Base-by-base conservation (phyloP, 1,140 invertebrate species). In the Nasonia longicornis region DNA sequence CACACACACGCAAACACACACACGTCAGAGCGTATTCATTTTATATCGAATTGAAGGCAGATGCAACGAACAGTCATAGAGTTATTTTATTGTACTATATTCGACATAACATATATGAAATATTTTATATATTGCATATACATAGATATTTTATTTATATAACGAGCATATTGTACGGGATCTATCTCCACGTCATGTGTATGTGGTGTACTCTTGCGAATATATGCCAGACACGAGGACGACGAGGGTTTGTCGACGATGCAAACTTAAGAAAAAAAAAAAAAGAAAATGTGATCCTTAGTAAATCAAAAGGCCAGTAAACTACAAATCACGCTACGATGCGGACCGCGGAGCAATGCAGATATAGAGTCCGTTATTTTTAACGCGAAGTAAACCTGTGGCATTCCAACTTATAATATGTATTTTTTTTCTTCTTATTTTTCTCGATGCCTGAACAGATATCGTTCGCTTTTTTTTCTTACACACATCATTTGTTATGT, bases 301-400 rank as follows among this genome's bases (percentile, higher is more conserved):
- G 81, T 79, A 78, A 82, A 82, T 82, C 81, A 79, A 82, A 82
- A 82, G 81, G 81, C 81, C 81, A 82, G 81, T 82, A 82, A 82
- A 77, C 38, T 79, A 76, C 71, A 79, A 82, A 76, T 82, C 66
- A 79, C 66, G 22, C 31, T 35, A 35, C 4, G 4, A 35, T 6
- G 4, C 31, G 31, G 4, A 35, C 31, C 31, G 31, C 31, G 4
- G 26, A 26, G 26, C 31, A 35, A 0, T 35, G 31, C 26, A 26
- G 26, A 26, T 26, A 26, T 26, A 35, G 31, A 35, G 31, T 35
- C 31, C 31, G 31, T 3, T 35, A 6, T 35, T 3, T 35, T 3
- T 35, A 35, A 35, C 16, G 35, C 22, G 22, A 58, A 58, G 52
- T 20, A 58, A n/a, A 58, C 16, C 16, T 16, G 20, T n/a, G 52